Conservation (phyloP, 2,113 vertebrate species). For the Cercocebus atys region DNA sequence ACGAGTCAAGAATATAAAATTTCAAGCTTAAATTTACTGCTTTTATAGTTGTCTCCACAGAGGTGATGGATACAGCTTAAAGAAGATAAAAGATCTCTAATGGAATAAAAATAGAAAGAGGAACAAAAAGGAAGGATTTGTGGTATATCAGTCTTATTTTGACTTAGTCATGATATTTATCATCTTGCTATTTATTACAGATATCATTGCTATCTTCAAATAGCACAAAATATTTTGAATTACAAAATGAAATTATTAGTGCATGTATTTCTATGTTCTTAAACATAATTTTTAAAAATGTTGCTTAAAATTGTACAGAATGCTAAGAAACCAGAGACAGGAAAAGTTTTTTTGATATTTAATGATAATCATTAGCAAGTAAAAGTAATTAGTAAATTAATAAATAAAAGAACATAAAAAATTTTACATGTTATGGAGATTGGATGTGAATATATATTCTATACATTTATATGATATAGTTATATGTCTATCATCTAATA, state of each 20-base stretch:
- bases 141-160: neutral
- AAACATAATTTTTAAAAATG: neutral
- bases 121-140: neutral
- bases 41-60: neutral
- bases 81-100: neutral
- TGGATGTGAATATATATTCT: neutral
- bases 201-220: neutral
- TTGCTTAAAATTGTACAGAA: neutral
- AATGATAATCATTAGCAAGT: neutral
- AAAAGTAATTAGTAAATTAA: neutral
- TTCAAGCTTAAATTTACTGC: neutral
- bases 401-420: neutral
- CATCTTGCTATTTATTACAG: neutral
- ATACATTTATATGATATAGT: neutral
- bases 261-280: neutral
- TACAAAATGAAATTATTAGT: neutral
- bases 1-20: neutral
- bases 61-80: neutral
- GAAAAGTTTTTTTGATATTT: neutral
- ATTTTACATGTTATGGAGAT: neutral
- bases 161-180: neutral
- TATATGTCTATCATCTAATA: neutral
- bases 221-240: neutral
- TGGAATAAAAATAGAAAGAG: neutral
- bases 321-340: neutral